Evolutionary conservation across 2,888 invertebrate species (phyloP).

Genomic region (Ceraclea dissimilis): DNA sequence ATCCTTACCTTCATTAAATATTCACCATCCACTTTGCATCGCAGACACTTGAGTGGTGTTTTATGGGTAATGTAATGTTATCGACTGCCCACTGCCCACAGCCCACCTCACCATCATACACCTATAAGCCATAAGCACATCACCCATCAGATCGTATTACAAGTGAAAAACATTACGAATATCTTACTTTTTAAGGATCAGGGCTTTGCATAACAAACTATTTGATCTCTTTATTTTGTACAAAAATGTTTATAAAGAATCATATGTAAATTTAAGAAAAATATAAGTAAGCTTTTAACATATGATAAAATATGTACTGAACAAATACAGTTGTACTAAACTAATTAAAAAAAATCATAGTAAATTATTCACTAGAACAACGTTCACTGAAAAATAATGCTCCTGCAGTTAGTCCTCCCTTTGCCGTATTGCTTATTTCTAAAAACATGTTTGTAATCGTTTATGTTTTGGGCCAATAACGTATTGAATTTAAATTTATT

Average conservation of each 20-base stretch:
- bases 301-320: no score
- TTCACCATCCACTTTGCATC: constrained; percentile 24
- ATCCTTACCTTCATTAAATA: neutral
- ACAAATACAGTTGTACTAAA: no score
- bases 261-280: no score
- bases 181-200: neutral
- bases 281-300: no score
- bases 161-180: neutral
- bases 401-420: no score
- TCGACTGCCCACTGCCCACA: neutral
- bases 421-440: no score
- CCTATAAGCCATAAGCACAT: constrained; percentile 19
- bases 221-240: neutral
- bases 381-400: no score
- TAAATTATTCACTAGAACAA: no score
- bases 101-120: neutral
- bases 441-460: no score
- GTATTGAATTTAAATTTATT: no score
- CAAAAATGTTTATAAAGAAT: neutral
- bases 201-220: constrained; percentile 2
- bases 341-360: no score
- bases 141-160: constrained; percentile 24
- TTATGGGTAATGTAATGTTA: constrained; percentile 20
- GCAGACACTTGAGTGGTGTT: constrained; percentile 20
- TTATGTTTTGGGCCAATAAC: no score